Base-by-base conservation (phyloP, 2,797 vertebrate species). In the Esox masquinongy region DNA sequence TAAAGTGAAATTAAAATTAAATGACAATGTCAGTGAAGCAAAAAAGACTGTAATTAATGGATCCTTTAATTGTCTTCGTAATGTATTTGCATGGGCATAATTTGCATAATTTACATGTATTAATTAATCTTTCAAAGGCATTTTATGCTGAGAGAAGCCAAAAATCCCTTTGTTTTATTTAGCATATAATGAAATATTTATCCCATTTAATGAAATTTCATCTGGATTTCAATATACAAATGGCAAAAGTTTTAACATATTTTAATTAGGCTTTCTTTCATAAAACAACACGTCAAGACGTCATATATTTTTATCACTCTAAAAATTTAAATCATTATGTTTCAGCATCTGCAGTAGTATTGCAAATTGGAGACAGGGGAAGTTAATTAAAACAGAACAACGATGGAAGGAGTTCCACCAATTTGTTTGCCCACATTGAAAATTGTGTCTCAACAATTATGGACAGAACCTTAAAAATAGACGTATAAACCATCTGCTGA, bases 71-170 rank as follows among this genome's bases (percentile, higher is more conserved):
- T 99, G 97, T 99, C 97, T 99, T 99, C 97, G 99, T 99, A 99
- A 99, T 99, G 99, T 99, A 99, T 99, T 99, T 99, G 98, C 98
- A 99, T 97, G 98, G 96, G 97, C 96, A 97, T 98, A 97, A 99
- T 99, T 99, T 99, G 98, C 98, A 99, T 99, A 99, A 99, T 99
- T 98, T 99, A 97, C 97, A 99, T 98, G 97, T 98, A 98, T 99
- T 99, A 99, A 99, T 99, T 99, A 99, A 99, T 99, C 97, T 99
- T 99, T 99, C 97, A 99, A 98, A 98, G 97, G 97, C 97, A 98
- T 99, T 99, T 99, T 99, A 93, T 99, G 97, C 98, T 99, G 98
- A 99, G 97, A 98, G 97, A 99, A 96, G 97, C 96, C 97, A 98
- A 97, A 98, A 96, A 95, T 95, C 94, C 95, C 94, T 98, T 98